phyloP scores from a whole-genome alignment of 1,140 invertebrate species.

The Eupristina koningsbergeri region DNA sequence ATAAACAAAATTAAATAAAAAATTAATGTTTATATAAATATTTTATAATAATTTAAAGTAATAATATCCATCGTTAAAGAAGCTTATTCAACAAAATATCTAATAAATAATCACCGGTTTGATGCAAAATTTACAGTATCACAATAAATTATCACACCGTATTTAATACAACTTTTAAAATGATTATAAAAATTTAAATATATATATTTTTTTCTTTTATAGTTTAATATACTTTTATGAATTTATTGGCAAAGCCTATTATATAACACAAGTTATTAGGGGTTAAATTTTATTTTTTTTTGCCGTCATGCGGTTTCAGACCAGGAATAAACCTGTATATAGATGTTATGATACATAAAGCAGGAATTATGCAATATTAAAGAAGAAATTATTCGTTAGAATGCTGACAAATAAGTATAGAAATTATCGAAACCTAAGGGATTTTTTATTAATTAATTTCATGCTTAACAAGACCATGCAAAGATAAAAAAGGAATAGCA shows the following conservation, averaged over 20 bases:
- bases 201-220: no score
- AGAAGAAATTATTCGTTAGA: no score
- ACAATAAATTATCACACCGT: no score
- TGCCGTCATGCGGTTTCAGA: constrained; percentile 27
- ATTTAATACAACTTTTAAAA: no score
- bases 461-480: no score
- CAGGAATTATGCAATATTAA: no score
- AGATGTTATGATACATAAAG: background rate
- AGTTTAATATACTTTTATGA: background rate
- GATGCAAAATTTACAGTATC: no score
- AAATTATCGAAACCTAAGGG: background rate
- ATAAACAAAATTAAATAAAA: background rate
- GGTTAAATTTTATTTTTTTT: constrained; percentile 10
- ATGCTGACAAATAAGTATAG: no score
- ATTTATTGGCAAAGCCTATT: constrained; percentile 39
- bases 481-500: no score
- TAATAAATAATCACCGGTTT: constrained; percentile 29
- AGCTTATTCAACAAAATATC: background rate
- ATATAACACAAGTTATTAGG: constrained; percentile 42
- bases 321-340: background rate
- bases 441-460: background rate
- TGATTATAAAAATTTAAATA: no score
- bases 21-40: background rate
- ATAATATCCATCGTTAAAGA: background rate
- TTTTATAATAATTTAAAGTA: background rate